Evolutionary conservation across 2,888 invertebrate species (phyloP), one percentile per base, ranked within the genome.

Genomic region (Tholera decimalis): DNA sequence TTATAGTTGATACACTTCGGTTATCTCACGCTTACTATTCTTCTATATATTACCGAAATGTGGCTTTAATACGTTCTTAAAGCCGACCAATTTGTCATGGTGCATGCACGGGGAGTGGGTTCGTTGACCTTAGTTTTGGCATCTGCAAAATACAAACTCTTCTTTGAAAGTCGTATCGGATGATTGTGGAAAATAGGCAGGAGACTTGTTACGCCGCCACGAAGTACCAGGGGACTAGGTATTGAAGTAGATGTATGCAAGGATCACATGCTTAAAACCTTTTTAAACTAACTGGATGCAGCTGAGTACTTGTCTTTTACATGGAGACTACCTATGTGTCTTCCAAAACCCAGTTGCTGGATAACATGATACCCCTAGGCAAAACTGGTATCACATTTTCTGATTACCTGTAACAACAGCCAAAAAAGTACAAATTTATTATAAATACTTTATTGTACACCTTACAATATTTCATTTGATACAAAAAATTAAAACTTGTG

Each of bases 101-200:
- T 55, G 0, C 13, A 3, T 50, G 49, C 20, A 37, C 39, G n/a
- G n/a, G n/a, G n/a, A n/a, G n/a, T 24, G 0, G n/a, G 73, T 66
- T 73, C 79, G 39, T 30, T 74, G 72, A 80, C 70, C 75, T 57
- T 26, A 37, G 4, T 28, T 61, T 61, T 51, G 47, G 30, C 28
- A 8, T 46, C 33, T 20, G 33, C 18, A 28, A 35, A 18, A n/a
- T 26, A 28, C 26, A 49, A n/a, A 24, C 4, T 35, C 9, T 24
- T 11, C 13, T 15, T 2, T 22, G 22, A 6, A 13, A 15, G 15
- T n/a, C 13, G 22, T 22, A 7, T 22, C 7, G 24, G 43, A 15
- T 24, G 6, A 44, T 7, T 8, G 15, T 15, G 8, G 24, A 44
- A 8, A 37, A 8, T 44, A 1, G 24, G 24, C 15, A 15, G 44